These are phyloP conservation scores for Lota lota DNA, from an alignment of 2,113 vertebrate species.

Conservation along the genomic window DNA sequence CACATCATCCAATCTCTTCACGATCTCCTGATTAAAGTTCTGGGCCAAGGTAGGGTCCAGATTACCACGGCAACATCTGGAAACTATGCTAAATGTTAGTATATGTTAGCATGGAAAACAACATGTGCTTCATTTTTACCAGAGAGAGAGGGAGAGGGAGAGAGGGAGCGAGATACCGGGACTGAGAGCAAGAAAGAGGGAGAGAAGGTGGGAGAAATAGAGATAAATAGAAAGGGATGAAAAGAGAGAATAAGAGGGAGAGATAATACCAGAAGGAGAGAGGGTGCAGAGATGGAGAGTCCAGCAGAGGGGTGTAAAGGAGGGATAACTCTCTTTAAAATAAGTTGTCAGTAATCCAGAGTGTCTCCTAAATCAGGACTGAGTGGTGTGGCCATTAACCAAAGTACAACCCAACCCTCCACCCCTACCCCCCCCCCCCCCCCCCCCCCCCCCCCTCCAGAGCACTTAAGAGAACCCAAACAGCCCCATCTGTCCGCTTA, in stretches of 20 bases:
- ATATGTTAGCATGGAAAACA: constrained; percentile 58
- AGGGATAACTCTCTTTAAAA: constrained; percentile 43
- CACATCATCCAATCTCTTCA: constrained; percentile 28
- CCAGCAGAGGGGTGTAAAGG: background rate
- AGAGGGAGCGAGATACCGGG: too few relatives aligned
- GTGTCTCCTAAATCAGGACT: constrained; percentile 42
- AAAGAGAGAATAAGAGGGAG: background rate
- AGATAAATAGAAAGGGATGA: background rate
- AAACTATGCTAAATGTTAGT: constrained; percentile 34
- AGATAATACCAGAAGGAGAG: background rate
- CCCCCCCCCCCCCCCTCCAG: constrained; percentile 47
- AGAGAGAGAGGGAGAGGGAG: too few relatives aligned
- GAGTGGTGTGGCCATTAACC: constrained; percentile 51
- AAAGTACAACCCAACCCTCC: constrained; percentile 42
- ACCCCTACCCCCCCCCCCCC: too few relatives aligned
- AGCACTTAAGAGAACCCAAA: constrained; percentile 61
- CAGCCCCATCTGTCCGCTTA: constrained; percentile 65
- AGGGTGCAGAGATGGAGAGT: background rate
- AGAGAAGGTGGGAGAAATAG: too few relatives aligned
- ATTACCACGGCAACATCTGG: constrained; percentile 60
- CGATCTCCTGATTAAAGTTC: constrained; percentile 50
- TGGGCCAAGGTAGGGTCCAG: constrained; percentile 42
- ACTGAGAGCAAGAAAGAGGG: too few relatives aligned
- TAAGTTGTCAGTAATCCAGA: constrained; percentile 27
- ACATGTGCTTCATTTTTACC: constrained; percentile 41